Conservation (phyloP, 2,888 invertebrate species). For the Morinoia aosen region DNA sequence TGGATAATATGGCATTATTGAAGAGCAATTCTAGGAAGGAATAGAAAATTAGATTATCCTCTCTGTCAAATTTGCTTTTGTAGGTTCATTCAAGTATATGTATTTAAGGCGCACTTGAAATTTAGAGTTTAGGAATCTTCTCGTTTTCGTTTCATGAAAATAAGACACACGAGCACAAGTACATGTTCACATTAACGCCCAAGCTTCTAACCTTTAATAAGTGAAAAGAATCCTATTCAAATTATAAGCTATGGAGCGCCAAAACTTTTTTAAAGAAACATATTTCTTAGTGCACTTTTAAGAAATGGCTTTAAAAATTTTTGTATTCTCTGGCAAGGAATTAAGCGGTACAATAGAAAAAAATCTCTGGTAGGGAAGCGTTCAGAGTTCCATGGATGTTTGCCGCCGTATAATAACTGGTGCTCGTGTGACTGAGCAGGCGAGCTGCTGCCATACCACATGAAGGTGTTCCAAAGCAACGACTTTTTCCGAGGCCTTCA, state of each 20-base stretch:
- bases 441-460: slow-evolving; percentile 91
- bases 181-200: too few relatives aligned
- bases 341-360: too few relatives aligned
- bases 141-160: not conserved
- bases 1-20: not conserved
- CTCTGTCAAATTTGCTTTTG: not conserved
- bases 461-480: slow-evolving; percentile 96
- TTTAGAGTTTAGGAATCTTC: not conserved
- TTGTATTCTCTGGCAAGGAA: too few relatives aligned
- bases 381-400: not conserved
- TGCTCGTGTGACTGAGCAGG: slow-evolving; percentile 73
- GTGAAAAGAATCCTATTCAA: too few relatives aligned
- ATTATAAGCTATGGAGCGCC: too few relatives aligned
- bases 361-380: too few relatives aligned
- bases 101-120: not conserved
- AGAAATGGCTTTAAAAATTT: too few relatives aligned
- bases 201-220: not conserved
- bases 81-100: not conserved
- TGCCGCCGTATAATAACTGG: not conserved
- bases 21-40: not conserved
- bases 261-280: too few relatives aligned
- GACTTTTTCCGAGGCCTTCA: slow-evolving; percentile 94
- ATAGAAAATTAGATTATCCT: not conserved
- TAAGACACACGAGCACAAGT: not conserved
- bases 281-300: too few relatives aligned